Base-by-base conservation (phyloP, 2,113 vertebrate genomes). In the Chauna torquata region DNA sequence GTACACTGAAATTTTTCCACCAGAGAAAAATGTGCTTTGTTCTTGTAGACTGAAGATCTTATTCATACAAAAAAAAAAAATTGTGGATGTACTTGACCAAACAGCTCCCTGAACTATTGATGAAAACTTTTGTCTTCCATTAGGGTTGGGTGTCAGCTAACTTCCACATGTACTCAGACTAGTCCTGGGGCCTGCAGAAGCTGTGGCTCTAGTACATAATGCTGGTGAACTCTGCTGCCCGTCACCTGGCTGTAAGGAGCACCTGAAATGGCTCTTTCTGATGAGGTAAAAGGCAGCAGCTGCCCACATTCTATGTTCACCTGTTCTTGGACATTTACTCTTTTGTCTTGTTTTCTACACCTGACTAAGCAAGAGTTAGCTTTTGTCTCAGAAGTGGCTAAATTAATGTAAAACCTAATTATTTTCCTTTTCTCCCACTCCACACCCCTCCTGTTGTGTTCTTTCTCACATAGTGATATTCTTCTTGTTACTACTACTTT, bases 391-490 rank as follows among this genome's bases (percentile, higher is more conserved):
- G 59, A 45, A 84, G 45, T 24, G 70, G 55, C 36, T 45, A 40
- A 80, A 74, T 42, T 32, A 25, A n/a, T 42, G 18, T 42, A n/a
- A 92, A 59, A n/a, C 1, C 5, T 32, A 62, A 23, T 62, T 70
- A 5, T 30, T 93, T 74, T 70, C 36, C 7, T 80, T 12, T 44
- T 50, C 18, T 40, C 3, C 16, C 30, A 8, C 62, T 65, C 40
- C 38, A 38, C 18, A 30, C 30, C 25, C 16, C 6, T 4, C 0
- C 18, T 71, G 78, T 47, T 55, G 47, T 59, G 52, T 4, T 32
- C 28, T 9, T 83, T 84, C 57, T 91, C n/a, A 6, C 19, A 5
- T 5, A 28, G 40, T 0, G 0, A 12, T 19, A 0, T 58, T 80
- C 15, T 27, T 93, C 28, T 72, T 58, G 2, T 4, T n/a, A 24